Evolutionary conservation across 2,113 vertebrate species (phyloP).

Genomic region (Charina bottae): DNA sequence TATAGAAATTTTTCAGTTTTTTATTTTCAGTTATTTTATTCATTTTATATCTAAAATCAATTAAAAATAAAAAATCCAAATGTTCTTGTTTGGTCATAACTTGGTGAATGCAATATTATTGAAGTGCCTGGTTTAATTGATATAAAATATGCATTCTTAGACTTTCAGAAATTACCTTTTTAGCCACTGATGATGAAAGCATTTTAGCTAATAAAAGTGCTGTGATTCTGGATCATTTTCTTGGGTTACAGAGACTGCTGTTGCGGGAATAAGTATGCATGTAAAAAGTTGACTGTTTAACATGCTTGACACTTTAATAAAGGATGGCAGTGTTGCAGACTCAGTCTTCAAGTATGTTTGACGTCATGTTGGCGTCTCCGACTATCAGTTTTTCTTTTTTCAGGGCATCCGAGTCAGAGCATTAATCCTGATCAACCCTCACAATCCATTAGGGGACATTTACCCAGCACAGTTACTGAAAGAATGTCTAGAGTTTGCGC

Average conservation of each 20-base stretch:
- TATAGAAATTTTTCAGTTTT: neutral
- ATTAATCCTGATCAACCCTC: slow-evolving; percentile 64
- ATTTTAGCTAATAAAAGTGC: neutral
- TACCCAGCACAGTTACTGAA: slow-evolving; percentile 57
- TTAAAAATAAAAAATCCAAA: neutral
- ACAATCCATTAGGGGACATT: slow-evolving; percentile 57
- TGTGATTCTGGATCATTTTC: neutral
- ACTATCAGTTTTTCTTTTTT: slow-evolving; percentile 47
- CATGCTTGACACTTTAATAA: slow-evolving; percentile 2
- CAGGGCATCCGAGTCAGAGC: slow-evolving; percentile 63
- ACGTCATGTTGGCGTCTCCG: neutral
- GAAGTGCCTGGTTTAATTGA: neutral
- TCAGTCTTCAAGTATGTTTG: neutral
- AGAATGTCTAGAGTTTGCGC: slow-evolving; percentile 57
- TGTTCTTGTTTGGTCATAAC: neutral
- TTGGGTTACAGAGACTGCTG: neutral
- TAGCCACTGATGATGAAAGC: neutral
- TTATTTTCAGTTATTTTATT: slow-evolving; percentile 1
- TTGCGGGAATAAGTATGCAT: neutral
- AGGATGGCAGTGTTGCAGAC: neutral
- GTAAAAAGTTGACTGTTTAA: neutral
- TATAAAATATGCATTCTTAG: neutral
- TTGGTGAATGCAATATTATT: neutral
- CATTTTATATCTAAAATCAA: neutral
- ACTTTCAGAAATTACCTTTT: neutral